Percentiles rank a stretch among this genome's conserved stretches.
Evolutionary conservation across 2,888 invertebrate genomes (phyloP).

Genomic region (Drosophila cognata): DNA sequence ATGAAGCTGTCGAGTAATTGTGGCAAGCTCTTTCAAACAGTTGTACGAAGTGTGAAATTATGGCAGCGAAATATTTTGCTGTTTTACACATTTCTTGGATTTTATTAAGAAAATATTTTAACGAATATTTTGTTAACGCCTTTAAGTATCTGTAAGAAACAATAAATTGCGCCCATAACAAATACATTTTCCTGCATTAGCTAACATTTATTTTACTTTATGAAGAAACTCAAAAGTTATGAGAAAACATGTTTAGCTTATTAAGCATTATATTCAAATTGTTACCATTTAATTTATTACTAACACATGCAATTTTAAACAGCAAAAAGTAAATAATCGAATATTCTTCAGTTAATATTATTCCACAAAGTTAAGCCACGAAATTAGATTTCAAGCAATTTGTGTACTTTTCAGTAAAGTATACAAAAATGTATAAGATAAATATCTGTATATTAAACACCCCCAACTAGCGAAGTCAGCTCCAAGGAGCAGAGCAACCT

Average conservation of each 20-base stretch:
- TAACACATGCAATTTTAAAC: background rate
- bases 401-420: background rate
- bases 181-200: background rate
- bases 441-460: background rate
- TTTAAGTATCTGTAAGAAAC: background rate
- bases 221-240: background rate
- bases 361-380: background rate
- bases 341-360: background rate
- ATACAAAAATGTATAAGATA: background rate
- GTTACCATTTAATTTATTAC: background rate
- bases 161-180: background rate
- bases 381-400: background rate
- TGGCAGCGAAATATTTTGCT: background rate
- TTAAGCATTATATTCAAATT: background rate
- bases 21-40: background rate
- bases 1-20: background rate
- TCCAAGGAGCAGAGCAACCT: slow-evolving; percentile 59
- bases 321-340: background rate
- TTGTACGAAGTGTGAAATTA: background rate
- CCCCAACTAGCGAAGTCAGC: slow-evolving; percentile 8
- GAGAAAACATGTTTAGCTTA: background rate
- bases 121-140: background rate
- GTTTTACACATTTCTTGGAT: background rate
- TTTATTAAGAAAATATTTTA: background rate
- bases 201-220: background rate